A percentile compares a stretch with the other conserved stretches of the same genome.
Evolutionary conservation across 2,797 vertebrate species (phyloP).

Genomic region (Gambusia yucatana): DNA sequence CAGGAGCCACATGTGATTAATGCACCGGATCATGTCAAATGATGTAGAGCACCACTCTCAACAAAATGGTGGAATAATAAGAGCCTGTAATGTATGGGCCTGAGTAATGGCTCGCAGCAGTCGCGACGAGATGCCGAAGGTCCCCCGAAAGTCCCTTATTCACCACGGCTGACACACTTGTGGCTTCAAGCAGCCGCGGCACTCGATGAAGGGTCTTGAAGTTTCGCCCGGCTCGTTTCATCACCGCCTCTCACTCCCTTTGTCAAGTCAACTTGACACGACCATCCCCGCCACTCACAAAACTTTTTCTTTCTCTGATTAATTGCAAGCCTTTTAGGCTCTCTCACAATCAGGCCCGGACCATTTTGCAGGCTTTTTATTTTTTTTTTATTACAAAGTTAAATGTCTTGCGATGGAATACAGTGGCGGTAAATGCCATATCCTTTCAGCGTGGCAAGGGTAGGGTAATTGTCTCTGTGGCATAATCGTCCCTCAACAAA

Average conservation of each 20-base stretch:
- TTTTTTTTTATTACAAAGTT: conserved; percentile 49
- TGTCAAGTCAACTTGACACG: conserved; percentile 16
- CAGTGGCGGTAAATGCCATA: conserved; percentile 71
- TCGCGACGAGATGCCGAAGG: conserved; percentile 7
- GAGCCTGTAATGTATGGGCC: conserved; percentile 18
- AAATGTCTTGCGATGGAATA: conserved; percentile 60
- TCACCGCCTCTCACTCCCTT: conserved; percentile 49
- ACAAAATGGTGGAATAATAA: conserved; percentile 35
- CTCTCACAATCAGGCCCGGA: conserved; percentile 51
- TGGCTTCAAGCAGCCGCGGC: conserved; percentile 32
- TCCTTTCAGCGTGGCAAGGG: conserved; percentile 69
- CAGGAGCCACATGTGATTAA: conserved; percentile 6
- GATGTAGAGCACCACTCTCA: conserved; percentile 13
- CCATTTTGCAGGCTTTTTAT: conserved; percentile 57
- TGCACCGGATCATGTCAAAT: conserved; percentile 1
- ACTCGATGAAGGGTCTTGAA: conserved; percentile 48
- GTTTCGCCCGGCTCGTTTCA: conserved; percentile 47
- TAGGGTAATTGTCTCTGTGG: conserved; percentile 73
- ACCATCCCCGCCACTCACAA: conserved; percentile 24
- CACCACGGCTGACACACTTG: conserved; percentile 42
- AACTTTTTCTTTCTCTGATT: conserved; percentile 55
- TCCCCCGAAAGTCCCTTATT: conserved; percentile 32
- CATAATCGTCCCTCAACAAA: conserved; percentile 74
- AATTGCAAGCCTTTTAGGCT: conserved; percentile 69
- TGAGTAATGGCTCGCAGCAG: conserved; percentile 27